phyloP scores from a whole-genome alignment of 2,113 vertebrate species.

The Myanophis thanlyinensis region DNA sequence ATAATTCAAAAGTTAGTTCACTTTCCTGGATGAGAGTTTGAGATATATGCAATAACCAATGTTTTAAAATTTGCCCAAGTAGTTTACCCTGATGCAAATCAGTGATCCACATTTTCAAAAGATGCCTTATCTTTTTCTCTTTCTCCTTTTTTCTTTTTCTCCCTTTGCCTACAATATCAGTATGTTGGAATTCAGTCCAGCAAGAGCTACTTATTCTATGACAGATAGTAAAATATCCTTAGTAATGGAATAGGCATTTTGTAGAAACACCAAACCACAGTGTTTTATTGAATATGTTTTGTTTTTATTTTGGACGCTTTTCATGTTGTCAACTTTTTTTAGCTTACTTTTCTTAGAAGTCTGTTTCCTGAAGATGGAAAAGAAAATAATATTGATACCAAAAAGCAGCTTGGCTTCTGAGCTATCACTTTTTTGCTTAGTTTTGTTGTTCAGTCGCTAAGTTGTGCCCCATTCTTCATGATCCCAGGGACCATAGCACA shows the following conservation, averaged over 20 bases:
- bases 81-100: accelerated
- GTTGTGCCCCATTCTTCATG: background rate
- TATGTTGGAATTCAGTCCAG: background rate
- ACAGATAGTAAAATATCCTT: background rate
- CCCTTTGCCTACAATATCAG: background rate
- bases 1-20: background rate
- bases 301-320: slow-evolving; percentile 34
- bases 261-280: background rate
- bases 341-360: slow-evolving; percentile 42
- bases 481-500: background rate
- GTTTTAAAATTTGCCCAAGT: background rate
- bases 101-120: background rate
- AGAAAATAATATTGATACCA: slow-evolving; percentile 33
- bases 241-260: slow-evolving; percentile 25
- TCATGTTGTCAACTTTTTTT: slow-evolving; percentile 16
- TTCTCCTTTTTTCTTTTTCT: background rate
- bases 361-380: slow-evolving; percentile 41
- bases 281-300: slow-evolving; percentile 17
- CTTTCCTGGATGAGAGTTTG: slow-evolving; percentile 9
- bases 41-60: background rate
- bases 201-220: slow-evolving; percentile 8
- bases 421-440: slow-evolving; percentile 5
- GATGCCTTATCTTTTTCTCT: accelerated
- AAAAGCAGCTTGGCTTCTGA: slow-evolving; percentile 33
- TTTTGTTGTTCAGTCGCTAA: background rate